Evolutionary conservation across 2,888 invertebrate species (phyloP), one percentile per base, ranked within the genome.

Genomic region (Eupithecia inturbata): DNA sequence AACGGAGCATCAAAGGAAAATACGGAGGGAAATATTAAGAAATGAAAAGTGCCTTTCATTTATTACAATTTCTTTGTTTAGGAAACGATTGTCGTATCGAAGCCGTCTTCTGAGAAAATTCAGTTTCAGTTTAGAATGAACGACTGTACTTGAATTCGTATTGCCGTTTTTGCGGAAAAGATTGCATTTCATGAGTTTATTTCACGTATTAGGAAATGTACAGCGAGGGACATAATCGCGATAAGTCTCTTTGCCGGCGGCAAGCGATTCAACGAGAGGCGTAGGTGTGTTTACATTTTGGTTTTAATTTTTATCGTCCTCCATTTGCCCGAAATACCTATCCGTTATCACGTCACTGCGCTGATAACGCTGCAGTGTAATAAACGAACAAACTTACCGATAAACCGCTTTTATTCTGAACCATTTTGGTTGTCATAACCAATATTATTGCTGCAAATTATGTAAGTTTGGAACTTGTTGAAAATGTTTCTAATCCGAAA

Each of bases 1-100:
- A 92, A 84, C 88, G 89, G 88, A 91, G 91, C 90, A 90, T 92
- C 91, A 91, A 92, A 92, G 89, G 86, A 91, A 92, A 92, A 92
- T 88, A 88, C 86, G 87, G 87, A 80, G 82, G 84, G 87, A 89
- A 90, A 91, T 89, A 91, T 91, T 89, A 89, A 88, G 89, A 87
- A 89, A 87, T 85, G 87, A 86, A 88, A 86, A 88, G 85, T 86
- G 85, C 87, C 87, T 88, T 87, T 87, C 86, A 86, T 88, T 88
- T 88, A 88, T 88, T 87, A 85, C 85, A 87, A 86, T 87, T 87
- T 85, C 81, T 84, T 88, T 89, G 85, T 88, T 87, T 87, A 85
- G 81, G 80, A 81, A 86, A 83, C 83, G 82, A 88, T 85, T 85
- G 79, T 82, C 78, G 78, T 79, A 81, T 80, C 81, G 76, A 79